Evolutionary conservation across 2,888 invertebrate genomes (phyloP).

Genomic region (Troglohyphantes excavatus): DNA sequence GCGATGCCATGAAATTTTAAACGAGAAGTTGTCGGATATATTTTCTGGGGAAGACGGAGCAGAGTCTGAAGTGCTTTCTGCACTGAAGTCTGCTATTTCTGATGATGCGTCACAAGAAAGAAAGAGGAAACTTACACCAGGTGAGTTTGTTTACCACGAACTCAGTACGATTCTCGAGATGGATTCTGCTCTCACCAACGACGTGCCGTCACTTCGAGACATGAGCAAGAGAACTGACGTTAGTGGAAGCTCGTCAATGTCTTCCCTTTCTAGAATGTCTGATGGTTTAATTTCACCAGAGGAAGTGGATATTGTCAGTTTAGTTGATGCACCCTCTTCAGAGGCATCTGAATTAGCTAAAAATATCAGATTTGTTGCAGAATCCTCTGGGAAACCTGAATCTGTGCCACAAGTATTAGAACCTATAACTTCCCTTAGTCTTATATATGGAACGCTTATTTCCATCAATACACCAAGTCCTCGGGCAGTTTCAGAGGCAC

Average conservation of each 20-base stretch:
- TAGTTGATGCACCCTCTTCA: conserved; percentile 44
- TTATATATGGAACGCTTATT: not conserved
- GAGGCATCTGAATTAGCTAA: conserved; percentile 48
- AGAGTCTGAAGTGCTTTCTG: not conserved
- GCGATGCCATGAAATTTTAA: conserved; percentile 30
- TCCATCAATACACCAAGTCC: not conserved
- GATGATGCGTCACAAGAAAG: not conserved
- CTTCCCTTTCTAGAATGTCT: not conserved
- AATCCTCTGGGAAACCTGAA: not conserved
- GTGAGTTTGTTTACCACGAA: conserved; percentile 54
- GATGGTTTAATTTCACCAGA: not conserved
- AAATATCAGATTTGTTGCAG: conserved; percentile 39
- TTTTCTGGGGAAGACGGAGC: not conserved
- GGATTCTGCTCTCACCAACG: conserved; percentile 61
- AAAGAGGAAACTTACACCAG: not conserved
- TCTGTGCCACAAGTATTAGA: not conserved
- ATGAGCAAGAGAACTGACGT: not conserved
- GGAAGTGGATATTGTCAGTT: conserved; percentile 31
- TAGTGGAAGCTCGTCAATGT: not conserved
- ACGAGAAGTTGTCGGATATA: not conserved
- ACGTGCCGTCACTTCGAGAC: not conserved
- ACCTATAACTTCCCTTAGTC: not conserved
- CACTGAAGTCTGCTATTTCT: not conserved
- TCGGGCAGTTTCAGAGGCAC: not conserved
- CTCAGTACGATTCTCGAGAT: conserved; percentile 71